A percentile compares a stretch with the other conserved stretches of the same genome.
These are phyloP conservation scores for Tenthredo notha DNA, from an alignment of 2,888 invertebrate genomes.

Conservation along the genomic window DNA sequence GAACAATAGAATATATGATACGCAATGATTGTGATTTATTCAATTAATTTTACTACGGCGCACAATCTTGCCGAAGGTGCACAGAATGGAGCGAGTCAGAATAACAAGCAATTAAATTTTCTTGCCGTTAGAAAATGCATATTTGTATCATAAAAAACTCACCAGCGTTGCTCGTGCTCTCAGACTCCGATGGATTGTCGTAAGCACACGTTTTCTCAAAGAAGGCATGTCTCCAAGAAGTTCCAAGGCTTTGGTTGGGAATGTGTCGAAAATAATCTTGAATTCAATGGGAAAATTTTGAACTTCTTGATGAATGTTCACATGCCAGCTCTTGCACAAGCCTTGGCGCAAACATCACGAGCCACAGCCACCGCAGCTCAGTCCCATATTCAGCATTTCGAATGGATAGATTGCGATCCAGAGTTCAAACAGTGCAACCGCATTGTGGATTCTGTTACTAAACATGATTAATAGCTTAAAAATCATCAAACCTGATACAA, in stretches of 20 bases:
- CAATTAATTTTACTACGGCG: too few species aligned
- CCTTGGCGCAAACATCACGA: not conserved
- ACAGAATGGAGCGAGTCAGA: too few species aligned
- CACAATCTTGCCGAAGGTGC: too few species aligned
- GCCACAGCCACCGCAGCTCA: too few species aligned
- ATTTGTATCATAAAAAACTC: too few species aligned
- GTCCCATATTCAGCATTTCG: not conserved
- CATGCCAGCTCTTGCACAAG: not conserved
- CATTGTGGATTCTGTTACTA: not conserved
- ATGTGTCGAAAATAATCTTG: conserved; percentile 13
- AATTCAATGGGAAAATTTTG: conserved; percentile 8
- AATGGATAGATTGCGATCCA: not conserved
- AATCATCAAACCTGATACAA: conserved; percentile 1
- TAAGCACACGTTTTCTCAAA: too few species aligned
- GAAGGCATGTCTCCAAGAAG: not conserved
- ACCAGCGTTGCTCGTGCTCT: too few species aligned
- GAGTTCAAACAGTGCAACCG: not conserved
- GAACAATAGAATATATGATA: too few species aligned
- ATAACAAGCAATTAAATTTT: too few species aligned
- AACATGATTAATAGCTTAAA: not conserved
- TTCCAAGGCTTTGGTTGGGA: not conserved
- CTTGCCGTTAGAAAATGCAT: too few species aligned
- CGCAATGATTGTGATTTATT: too few species aligned
- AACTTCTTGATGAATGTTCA: conserved; percentile 7
- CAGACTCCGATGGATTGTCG: too few species aligned